Base-by-base conservation (phyloP, 2,113 vertebrate species). In the Python bivittatus region DNA sequence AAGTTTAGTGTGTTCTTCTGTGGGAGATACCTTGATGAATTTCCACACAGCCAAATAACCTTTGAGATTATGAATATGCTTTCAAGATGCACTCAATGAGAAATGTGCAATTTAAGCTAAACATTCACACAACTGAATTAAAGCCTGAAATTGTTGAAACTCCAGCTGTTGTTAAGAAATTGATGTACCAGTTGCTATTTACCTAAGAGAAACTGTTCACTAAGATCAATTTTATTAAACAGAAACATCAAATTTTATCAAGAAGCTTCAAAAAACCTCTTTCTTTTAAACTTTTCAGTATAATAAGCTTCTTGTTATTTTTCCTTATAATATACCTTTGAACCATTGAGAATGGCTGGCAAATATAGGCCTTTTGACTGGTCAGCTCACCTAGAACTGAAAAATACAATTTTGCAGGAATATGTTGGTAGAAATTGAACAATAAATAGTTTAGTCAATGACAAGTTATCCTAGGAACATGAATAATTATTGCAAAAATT, bases 161-260 rank as follows among this genome's bases (percentile, higher is more conserved):
- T 94, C 94, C 94, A 72, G 54, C 92, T 33, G 54, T 89, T 94
- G 96, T 95, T 96, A 96, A 95, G 96, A 97, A 98, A 97, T 96
- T 96, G 97, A 97, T 96, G 95, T 96, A 56, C 79, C 23, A 0
- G 13, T 96, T 96, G 96, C 97, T 97, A 96, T 97, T 97, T 97
- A 97, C 96, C 93, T 93, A 95, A 94, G 89, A 96, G 96, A 97
- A 97, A 98, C 95, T 96, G 93, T 96, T 97, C 95, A 95, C 44
- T 42, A 91, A 42, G 44, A 96, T 94, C 91, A 64, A 84, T 94
- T 95, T 96, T 94, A 94, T 95, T 94, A 95, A 96, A 96, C 83
- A n/a, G 93, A 91, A 96, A 89, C 48, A 95, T 42, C 0, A 9
- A 53, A 79, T 94, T 93, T 87, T 93, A 72, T 44, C 7, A 83